Evolutionary conservation across 2,113 vertebrate genomes (phyloP).

Genomic region (Parus major): DNA sequence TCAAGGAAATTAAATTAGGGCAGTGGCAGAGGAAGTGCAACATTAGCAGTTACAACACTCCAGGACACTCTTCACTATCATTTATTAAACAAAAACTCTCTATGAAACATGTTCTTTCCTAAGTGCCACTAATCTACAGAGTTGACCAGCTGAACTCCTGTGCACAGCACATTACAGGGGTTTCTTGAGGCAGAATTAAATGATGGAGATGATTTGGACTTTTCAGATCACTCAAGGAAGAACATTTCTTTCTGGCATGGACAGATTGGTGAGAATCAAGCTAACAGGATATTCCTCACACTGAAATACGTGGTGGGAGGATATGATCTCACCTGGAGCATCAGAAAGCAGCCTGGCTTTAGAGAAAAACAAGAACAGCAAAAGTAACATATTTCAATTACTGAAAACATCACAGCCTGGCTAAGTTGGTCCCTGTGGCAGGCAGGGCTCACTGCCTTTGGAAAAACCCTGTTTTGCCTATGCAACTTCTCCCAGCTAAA

Average conservation of each 20-base stretch:
- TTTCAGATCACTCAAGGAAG: not conserved
- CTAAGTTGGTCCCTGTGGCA: not conserved
- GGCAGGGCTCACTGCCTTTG: not conserved
- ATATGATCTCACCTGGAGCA: not conserved
- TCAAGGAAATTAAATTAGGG: not conserved
- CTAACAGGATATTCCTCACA: not conserved
- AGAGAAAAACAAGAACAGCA: not conserved
- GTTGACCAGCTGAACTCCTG: not conserved
- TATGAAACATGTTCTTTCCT: not conserved
- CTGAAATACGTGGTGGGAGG: not conserved
- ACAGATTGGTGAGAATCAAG: not conserved
- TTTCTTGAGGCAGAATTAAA: not conserved
- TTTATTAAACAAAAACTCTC: not conserved
- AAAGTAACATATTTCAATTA: not conserved
- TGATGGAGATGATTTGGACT: not conserved
- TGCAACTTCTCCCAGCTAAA: not conserved
- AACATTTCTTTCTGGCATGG: not conserved
- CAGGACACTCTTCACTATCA: not conserved
- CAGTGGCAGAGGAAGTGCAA: not conserved
- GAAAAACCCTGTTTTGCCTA: not conserved
- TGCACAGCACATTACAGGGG: not conserved
- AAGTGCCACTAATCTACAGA: not conserved
- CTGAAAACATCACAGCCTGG: not conserved
- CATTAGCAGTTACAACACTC: not conserved
- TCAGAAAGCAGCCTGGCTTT: not conserved